These are phyloP conservation scores for Mastomys natalensis DNA, from an alignment of 2,113 vertebrate species.

Conservation along the genomic window DNA sequence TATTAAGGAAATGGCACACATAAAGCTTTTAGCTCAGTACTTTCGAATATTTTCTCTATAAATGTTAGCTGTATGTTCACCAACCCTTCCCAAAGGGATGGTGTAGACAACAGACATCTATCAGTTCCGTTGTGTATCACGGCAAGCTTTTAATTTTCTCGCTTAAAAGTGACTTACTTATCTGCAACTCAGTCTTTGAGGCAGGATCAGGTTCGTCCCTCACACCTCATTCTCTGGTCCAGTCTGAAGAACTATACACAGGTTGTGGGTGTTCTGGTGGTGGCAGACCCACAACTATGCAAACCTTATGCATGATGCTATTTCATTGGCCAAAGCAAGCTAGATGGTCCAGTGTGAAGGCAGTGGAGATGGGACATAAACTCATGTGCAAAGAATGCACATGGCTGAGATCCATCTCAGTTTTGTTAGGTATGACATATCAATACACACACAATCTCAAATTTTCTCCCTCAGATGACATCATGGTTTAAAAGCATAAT, in stretches of 20 bases:
- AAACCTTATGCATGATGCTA: background rate
- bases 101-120: background rate
- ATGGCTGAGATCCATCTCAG: background rate
- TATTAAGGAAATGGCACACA: background rate
- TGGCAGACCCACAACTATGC: background rate
- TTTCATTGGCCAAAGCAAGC: background rate
- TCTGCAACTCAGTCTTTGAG: background rate
- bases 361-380: background rate
- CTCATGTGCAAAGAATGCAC: background rate
- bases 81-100: background rate
- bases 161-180: background rate
- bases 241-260: background rate
- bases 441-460: background rate
- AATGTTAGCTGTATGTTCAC: conserved; percentile 5
- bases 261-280: background rate
- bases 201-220: background rate
- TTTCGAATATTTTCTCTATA: conserved; percentile 39
- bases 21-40: conserved; percentile 30
- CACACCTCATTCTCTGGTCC: background rate
- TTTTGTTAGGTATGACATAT: conserved; percentile 31
- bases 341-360: background rate
- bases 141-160: conserved; percentile 6
- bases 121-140: background rate
- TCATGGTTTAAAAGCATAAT: conserved; percentile 3
- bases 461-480: background rate